phyloP scores from a whole-genome alignment of 2,797 vertebrate species.

The Diplodus sargus region DNA sequence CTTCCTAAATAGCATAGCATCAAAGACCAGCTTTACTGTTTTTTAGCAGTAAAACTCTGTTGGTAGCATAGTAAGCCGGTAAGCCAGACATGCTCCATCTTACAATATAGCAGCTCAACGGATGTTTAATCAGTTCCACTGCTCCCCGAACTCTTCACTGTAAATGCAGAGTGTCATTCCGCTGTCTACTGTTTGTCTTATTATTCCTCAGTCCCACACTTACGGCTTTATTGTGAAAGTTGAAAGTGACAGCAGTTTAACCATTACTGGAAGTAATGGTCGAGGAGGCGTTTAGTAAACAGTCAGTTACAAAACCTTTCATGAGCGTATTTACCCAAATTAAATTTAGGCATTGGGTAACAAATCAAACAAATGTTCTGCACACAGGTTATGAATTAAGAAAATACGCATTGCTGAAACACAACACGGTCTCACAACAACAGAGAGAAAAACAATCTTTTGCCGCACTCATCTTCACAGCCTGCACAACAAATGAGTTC shows the following conservation, averaged over 20 bases:
- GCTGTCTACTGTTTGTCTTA: too few relatives aligned
- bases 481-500: slow-evolving; percentile 19
- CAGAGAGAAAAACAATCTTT: slow-evolving; percentile 30
- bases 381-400: slow-evolving; percentile 14
- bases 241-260: neutral
- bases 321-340: neutral
- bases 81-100: too few relatives aligned
- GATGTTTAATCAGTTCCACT: too few relatives aligned
- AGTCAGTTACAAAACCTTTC: neutral
- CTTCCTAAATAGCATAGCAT: too few relatives aligned
- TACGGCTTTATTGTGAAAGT: too few relatives aligned
- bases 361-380: slow-evolving; percentile 7
- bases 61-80: too few relatives aligned
- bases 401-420: slow-evolving; percentile 4
- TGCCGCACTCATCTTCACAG: slow-evolving; percentile 1
- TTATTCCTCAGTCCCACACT: too few relatives aligned
- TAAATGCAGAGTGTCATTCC: too few relatives aligned
- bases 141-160: too few relatives aligned
- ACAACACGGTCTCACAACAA: neutral
- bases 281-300: neutral
- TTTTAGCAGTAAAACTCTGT: too few relatives aligned
- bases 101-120: too few relatives aligned
- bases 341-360: slow-evolving; percentile 5
- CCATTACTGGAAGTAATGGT: neutral
- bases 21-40: too few relatives aligned